phyloP scores from a whole-genome alignment of 2,113 vertebrate genomes.

The Gobius niger region DNA sequence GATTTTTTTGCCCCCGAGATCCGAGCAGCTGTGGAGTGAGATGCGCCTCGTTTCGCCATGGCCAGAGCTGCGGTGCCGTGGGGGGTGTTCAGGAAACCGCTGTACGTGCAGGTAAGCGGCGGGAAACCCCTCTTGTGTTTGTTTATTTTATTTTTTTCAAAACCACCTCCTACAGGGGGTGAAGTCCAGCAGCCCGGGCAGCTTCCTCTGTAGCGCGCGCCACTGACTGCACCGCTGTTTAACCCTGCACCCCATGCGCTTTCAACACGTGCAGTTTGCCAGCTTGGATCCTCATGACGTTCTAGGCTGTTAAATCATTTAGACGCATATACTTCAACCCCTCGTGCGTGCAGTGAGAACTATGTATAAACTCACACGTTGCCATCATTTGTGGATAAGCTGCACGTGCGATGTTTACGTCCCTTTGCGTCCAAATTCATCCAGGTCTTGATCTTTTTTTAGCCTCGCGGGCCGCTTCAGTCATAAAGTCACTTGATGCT shows the following conservation, averaged over 20 bases:
- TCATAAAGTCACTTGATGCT: constrained; percentile 62
- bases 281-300: neutral
- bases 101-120: constrained; percentile 83
- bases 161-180: too few relatives aligned
- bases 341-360: neutral
- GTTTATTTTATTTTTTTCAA: too few relatives aligned
- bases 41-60: constrained; percentile 85
- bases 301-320: neutral
- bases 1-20: constrained; percentile 1
- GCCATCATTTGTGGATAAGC: neutral
- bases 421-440: neutral
- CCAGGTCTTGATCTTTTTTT: neutral
- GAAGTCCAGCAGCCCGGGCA: neutral
- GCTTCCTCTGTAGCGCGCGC: neutral
- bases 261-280: neutral
- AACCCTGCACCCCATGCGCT: neutral
- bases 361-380: neutral
- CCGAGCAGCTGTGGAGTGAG: constrained; percentile 70
- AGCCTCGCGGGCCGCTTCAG: constrained; percentile 8
- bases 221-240: neutral
- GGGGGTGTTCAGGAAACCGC: constrained; percentile 83
- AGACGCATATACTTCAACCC: neutral
- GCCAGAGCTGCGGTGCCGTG: constrained; percentile 85
- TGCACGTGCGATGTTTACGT: neutral
- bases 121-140: constrained; percentile 31